Base-by-base conservation (phyloP, 2,888 invertebrate genomes). In the Hemithea aestivaria region DNA sequence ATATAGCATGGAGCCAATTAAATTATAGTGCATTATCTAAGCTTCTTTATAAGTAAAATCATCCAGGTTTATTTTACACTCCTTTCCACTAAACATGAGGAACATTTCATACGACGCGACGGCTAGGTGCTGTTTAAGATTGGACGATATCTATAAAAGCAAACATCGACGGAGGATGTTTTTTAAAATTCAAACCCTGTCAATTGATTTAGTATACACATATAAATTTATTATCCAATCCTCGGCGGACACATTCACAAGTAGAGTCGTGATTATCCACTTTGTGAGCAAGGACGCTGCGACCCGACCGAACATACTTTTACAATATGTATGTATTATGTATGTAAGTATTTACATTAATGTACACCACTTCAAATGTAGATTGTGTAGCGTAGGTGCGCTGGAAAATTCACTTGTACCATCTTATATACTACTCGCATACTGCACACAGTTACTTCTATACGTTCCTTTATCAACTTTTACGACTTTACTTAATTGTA, bases 241-340 rank as follows among this genome's bases (percentile, higher is more conserved):
- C 71, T 61, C 60, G 51, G 58, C 60, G 58, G 68, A 62, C 71
- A 64, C 62, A 64, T 68, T 66, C 66, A 59, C 66, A 50, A 53
- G 62, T 52, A 38, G 62, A 53, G 49, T 63, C 82, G 83, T 84
- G 85, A 84, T 85, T 82, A 84, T 82, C 74, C 82, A 85, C 73
- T 85, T 84, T 74, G 62, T 59, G 39, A 48, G 62, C 81, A 73
- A 83, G 80, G 83, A 73, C 79, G 62, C 51, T 58, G 43, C 56
- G 58, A 51, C 51, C 51, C 57, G 51, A 53, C 64, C 66, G 65
- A 69, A 66, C 67, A 66, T 59, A 65, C 54, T 56, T 61, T 56
- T 54, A 48, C 53, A 42, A 4, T 16, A 16, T 16, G 3, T 16
- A 16, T 16, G 16, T 16, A 16, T 16, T 2, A 16, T 4, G 16